A percentile compares a stretch with the other conserved stretches of the same genome.
Evolutionary conservation across 2,888 invertebrate genomes (phyloP).

Genomic region (Limenitis arthemis): DNA sequence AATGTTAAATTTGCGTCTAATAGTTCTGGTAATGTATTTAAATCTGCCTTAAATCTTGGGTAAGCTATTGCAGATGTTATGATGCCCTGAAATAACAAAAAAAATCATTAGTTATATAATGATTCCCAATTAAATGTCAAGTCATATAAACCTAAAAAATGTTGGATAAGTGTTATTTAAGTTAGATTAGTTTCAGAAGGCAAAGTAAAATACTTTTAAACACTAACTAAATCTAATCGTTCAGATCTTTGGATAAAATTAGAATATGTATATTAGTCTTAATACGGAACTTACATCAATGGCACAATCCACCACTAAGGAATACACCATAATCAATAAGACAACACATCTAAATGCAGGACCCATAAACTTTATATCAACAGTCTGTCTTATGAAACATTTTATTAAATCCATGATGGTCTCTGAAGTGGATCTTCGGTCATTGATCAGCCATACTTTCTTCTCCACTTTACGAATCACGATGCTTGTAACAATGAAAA

Average conservation of each 20-base stretch:
- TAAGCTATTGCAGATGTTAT: constrained; percentile 58
- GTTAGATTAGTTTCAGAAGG: too few species aligned
- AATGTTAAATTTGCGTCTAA: constrained; percentile 44
- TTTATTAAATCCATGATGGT: constrained; percentile 48
- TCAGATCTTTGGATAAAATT: too few species aligned
- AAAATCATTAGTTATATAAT: too few species aligned
- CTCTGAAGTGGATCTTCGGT: constrained; percentile 35
- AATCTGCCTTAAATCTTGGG: constrained; percentile 46
- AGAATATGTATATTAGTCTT: too few species aligned
- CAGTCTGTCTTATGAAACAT: constrained; percentile 58
- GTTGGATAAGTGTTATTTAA: too few species aligned
- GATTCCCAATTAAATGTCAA: too few species aligned
- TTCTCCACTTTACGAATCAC: constrained; percentile 43
- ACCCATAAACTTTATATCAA: constrained; percentile 49
- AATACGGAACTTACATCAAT: constrained; percentile 52
- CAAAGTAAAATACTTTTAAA: too few species aligned
- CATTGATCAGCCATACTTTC: constrained; percentile 34
- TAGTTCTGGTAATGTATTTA: constrained; percentile 40
- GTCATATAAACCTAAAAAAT: too few species aligned
- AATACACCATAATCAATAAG: constrained; percentile 49
- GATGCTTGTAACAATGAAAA: constrained; percentile 38
- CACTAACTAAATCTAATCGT: too few species aligned
- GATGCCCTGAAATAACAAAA: constrained; percentile 47
- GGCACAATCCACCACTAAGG: constrained; percentile 54
- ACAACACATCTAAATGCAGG: constrained; percentile 46